phyloP scores from a whole-genome alignment of 37 sponge, comb jelly and placozoan species.

The Mnemiopsis leidyi region DNA sequence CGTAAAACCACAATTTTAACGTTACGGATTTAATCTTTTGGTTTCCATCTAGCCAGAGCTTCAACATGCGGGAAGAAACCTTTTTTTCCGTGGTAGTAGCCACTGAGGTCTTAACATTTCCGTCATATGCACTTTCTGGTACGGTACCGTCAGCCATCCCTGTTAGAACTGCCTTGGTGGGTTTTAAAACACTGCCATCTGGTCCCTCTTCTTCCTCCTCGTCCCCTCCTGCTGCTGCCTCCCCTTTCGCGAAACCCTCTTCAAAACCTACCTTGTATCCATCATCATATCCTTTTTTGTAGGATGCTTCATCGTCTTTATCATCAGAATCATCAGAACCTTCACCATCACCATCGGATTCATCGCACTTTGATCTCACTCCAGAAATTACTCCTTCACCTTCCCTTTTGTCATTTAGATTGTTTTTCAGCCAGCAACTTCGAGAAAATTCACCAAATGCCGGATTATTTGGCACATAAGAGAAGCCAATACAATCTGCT shows the following conservation, averaged over 20 bases:
- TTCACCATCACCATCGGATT: neutral
- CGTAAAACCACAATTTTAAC: neutral
- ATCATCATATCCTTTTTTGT: slow-evolving; percentile 4
- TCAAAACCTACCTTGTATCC: neutral
- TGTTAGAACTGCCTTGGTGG: neutral
- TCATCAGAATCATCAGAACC: neutral
- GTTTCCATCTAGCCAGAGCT: neutral
- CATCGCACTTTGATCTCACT: neutral
- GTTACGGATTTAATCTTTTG: neutral
- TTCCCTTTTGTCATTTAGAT: neutral
- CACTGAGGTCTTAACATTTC: neutral
- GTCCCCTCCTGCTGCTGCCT: neutral
- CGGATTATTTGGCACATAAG: too few relatives aligned
- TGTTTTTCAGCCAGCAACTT: slow-evolving; percentile 46
- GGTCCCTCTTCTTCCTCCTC: neutral
- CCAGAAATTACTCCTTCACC: neutral
- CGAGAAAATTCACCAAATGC: neutral
- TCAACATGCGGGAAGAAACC: neutral
- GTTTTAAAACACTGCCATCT: neutral
- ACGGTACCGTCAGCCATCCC: neutral
- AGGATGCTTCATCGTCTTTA: neutral
- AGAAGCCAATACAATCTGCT: neutral
- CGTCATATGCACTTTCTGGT: neutral
- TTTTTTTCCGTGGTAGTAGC: neutral
- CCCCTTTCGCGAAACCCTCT: neutral